Evolutionary conservation across 2,888 invertebrate species (phyloP).

Genomic region (Rotaria sp.): DNA sequence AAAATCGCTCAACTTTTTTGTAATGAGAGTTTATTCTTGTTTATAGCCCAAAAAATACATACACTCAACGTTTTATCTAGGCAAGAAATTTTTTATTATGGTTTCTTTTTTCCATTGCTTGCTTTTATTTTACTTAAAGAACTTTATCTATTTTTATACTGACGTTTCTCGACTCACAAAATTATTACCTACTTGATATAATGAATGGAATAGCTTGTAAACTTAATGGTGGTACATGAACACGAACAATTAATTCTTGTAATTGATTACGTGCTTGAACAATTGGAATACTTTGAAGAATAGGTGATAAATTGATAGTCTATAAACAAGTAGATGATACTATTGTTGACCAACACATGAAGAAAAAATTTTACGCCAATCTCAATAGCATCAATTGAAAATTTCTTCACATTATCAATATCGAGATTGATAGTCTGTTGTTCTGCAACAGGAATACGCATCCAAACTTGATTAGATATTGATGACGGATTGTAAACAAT

Average conservation of each 20-base stretch:
- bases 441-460: not conserved
- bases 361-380: not conserved
- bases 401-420: not conserved
- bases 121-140: too few relatives aligned
- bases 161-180: too few relatives aligned
- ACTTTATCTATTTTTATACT: too few relatives aligned
- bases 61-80: too few relatives aligned
- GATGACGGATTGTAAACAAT: not conserved
- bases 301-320: not conserved
- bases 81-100: too few relatives aligned
- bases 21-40: too few relatives aligned
- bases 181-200: not conserved
- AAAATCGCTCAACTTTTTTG: too few relatives aligned
- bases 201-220: not conserved
- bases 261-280: not conserved
- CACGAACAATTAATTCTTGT: not conserved
- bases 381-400: not conserved
- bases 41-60: too few relatives aligned
- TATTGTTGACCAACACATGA: not conserved
- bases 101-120: too few relatives aligned
- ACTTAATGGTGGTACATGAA: conserved; percentile 7
- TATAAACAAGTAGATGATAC: not conserved
- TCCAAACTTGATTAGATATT: not conserved
- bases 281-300: not conserved
- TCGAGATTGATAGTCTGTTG: not conserved